phyloP scores from a whole-genome alignment of 1,140 invertebrate genomes.

The Drosophila tropicalis region DNA sequence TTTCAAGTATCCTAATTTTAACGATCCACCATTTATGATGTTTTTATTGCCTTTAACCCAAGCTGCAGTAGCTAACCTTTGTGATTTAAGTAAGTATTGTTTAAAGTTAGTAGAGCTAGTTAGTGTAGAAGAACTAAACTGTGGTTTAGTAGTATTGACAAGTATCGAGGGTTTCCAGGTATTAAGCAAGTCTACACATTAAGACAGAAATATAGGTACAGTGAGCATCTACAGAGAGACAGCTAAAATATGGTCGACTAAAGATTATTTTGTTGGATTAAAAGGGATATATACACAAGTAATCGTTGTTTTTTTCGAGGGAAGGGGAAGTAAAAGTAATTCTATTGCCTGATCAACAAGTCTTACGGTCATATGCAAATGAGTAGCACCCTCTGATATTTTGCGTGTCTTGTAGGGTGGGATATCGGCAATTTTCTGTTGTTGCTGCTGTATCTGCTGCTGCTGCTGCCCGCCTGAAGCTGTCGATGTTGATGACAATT shows the following conservation, averaged over 20 bases:
- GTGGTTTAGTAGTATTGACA: conserved; percentile 12
- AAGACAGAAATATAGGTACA: conserved; percentile 34
- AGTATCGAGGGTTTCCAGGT: conserved; percentile 21
- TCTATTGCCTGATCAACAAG: conserved; percentile 1
- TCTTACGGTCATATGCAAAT: conserved; percentile 78
- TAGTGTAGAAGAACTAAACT: neutral
- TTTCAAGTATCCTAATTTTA: neutral
- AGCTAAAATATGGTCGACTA: conserved; percentile 27
- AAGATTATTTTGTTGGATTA: conserved; percentile 25
- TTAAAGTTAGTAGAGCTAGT: neutral
- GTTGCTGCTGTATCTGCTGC: conserved; percentile 34
- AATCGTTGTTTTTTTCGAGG: neutral
- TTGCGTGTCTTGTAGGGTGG: conserved; percentile 85
- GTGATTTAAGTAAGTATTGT: neutral
- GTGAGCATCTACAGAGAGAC: conserved; percentile 42
- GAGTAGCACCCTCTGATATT: conserved; percentile 83
- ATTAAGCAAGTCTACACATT: conserved; percentile 34
- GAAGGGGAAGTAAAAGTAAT: neutral
- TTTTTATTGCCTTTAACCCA: too few relatives aligned
- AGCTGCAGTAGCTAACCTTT: neutral
- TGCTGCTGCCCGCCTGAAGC: conserved; percentile 25
- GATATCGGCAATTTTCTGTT: conserved; percentile 83
- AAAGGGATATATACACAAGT: conserved; percentile 7
- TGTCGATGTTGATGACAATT: conserved; percentile 42
- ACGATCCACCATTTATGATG: too few relatives aligned